A percentile compares a stretch with the other conserved stretches of the same genome.
Conservation (phyloP, 2,113 vertebrate genomes). For the Smithornis capensis region DNA sequence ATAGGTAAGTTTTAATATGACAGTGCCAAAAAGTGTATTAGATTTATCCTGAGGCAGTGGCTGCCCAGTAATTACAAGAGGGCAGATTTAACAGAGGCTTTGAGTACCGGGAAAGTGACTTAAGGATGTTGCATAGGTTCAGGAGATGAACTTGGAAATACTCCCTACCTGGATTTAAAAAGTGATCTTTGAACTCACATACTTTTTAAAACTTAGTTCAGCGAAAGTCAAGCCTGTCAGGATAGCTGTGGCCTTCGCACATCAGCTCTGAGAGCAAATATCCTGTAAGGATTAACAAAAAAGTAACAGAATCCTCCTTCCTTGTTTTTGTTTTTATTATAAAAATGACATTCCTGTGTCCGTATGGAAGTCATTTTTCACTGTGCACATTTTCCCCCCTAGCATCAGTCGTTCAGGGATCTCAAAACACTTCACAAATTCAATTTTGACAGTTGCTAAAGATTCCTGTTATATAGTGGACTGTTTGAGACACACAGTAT, state of each 20-base stretch:
- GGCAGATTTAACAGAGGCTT: constrained; percentile 50
- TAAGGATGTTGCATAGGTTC: neutral
- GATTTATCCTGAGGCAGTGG: constrained; percentile 77
- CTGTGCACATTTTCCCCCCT: neutral
- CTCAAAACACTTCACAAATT: neutral
- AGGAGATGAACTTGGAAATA: neutral
- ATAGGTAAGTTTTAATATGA: constrained; percentile 83
- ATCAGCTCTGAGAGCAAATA: neutral
- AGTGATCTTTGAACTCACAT: neutral
- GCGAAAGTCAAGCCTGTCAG: neutral
- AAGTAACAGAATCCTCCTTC: neutral
- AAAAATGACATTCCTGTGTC: neutral
- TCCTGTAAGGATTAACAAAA: too few species aligned
- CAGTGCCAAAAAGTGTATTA: constrained; percentile 77
- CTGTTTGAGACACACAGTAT: neutral
- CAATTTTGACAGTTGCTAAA: neutral
- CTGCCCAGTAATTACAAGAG: constrained; percentile 77
- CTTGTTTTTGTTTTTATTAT: neutral
- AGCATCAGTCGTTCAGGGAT: neutral
- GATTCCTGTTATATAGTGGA: neutral
- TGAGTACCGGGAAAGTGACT: neutral
- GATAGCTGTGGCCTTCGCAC: neutral
- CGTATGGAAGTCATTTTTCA: neutral
- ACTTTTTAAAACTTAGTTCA: neutral
- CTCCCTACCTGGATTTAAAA: neutral